Percentiles rank a stretch among this genome's conserved stretches.
Evolutionary conservation across 2,797 vertebrate genomes (phyloP).

Genomic region (Staurois parvus): DNA sequence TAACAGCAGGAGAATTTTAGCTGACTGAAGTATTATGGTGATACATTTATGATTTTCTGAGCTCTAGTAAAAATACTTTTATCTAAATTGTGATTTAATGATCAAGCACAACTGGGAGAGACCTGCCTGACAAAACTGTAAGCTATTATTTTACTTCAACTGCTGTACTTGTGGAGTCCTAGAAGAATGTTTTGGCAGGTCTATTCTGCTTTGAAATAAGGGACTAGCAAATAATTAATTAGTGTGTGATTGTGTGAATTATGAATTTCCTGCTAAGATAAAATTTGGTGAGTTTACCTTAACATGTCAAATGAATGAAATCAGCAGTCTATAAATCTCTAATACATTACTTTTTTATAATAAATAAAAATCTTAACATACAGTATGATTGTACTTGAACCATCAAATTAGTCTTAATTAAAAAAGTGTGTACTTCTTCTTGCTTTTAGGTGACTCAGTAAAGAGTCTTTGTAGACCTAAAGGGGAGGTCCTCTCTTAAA

Average conservation of each 20-base stretch:
- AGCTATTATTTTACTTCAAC: conserved; percentile 13
- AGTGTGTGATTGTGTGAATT: conserved; percentile 2
- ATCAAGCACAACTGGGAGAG: conserved; percentile 26
- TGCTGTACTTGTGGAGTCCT: conserved; percentile 3
- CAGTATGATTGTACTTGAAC: too few relatives aligned
- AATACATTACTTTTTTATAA: too few relatives aligned
- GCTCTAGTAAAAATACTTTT: conserved; percentile 5
- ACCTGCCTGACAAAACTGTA: conserved; percentile 12
- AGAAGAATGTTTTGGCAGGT: background rate
- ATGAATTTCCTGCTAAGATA: background rate
- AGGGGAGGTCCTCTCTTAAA: too few relatives aligned
- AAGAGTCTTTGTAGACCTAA: too few relatives aligned
- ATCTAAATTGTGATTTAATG: conserved; percentile 46
- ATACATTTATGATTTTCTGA: conserved; percentile 25
- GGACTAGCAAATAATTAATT: conserved; percentile 32
- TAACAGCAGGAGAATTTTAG: conserved; percentile 6
- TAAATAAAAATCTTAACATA: too few relatives aligned
- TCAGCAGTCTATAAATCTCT: background rate
- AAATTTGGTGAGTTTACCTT: background rate
- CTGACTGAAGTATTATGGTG: conserved; percentile 25
- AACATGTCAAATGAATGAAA: conserved; percentile 15
- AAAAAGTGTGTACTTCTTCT: too few relatives aligned
- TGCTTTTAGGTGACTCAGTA: too few relatives aligned
- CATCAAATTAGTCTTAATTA: too few relatives aligned
- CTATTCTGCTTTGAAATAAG: background rate